Base-by-base conservation (phyloP, 1,140 invertebrate species). In the Brevipalpus yothersi region DNA sequence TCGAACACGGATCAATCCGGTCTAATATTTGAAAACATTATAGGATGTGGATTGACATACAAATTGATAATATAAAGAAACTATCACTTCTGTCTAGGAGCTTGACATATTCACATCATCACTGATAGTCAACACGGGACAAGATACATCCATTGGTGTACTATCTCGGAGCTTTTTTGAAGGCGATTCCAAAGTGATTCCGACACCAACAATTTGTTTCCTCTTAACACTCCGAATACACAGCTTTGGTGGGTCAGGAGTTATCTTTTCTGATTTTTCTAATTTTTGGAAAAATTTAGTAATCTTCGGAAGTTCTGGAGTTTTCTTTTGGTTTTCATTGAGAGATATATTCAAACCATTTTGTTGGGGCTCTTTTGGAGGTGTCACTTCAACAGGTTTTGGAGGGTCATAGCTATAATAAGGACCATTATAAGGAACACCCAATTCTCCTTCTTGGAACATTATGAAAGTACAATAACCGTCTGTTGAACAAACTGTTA, bases 401-500 rank as follows among this genome's bases (percentile, higher is more conserved):
- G 49, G 10, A 51, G n/a, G 19, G 4, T 57, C 56, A 13, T 23
- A 57, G 41, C 43, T 41, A 21, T 57, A 57, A 17, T 19, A 21
- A 4, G 15, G 9, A 19, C 60, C 56, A 58, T 71, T 64, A 66
- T 85, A 83, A 4, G 74, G 69, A 53, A 78, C 73, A 2, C 92
- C 93, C 17, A 97, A 71, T 75, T 97, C 92, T 7, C 75, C 77
- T 19, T 79, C 72, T 40, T 77, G 73, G 72, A 97, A 96, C 42
- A 80, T 81, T 51, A 94, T 77, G 60, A 96, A 74, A 0, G 92
- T 91, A 70, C 88, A 92, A 70, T 86, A 97, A 1, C 91, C 92
- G 74, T 97, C 92, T 0, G 88, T 91, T 41, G 92, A 96, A 17
- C 87, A 88, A 0, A 84, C 82, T 2, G 90, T 75, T 59, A 96